phyloP scores from a whole-genome alignment of 2,888 invertebrate genomes.

The Aspidiotus rigidus region DNA sequence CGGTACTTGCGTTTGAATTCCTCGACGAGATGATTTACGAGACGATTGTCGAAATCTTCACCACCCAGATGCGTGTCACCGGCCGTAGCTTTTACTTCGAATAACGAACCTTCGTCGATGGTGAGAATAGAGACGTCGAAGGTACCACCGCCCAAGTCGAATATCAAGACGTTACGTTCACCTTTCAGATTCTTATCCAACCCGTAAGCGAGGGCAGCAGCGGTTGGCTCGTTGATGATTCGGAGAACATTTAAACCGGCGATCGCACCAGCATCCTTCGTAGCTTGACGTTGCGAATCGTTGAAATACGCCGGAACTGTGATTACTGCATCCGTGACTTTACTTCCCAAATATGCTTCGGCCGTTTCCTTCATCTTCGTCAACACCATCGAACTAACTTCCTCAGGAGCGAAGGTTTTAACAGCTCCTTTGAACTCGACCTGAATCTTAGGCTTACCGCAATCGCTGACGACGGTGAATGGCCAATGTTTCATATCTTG shows the following conservation, averaged over 20 bases:
- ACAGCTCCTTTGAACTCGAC: constrained; percentile 56
- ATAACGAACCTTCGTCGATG: constrained; percentile 75
- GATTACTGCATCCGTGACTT: constrained; percentile 61
- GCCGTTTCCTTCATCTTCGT: constrained; percentile 57
- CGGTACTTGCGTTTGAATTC: constrained; percentile 69
- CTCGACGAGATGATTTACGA: constrained; percentile 67
- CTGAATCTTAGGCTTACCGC: constrained; percentile 57
- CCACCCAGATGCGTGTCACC: constrained; percentile 74
- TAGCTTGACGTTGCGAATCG: constrained; percentile 56
- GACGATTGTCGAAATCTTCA: constrained; percentile 68
- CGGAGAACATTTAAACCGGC: constrained; percentile 35
- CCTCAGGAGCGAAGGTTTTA: constrained; percentile 59
- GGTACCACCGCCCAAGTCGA: constrained; percentile 78
- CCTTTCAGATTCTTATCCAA: constrained; percentile 34
- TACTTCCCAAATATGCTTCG: constrained; percentile 54
- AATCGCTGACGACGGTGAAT: constrained; percentile 59
- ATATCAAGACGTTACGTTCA: constrained; percentile 70
- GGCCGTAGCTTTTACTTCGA: constrained; percentile 70
- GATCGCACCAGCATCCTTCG: constrained; percentile 48
- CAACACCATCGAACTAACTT: constrained; percentile 59
- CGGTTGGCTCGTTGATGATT: constrained; percentile 36
- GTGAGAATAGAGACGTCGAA: constrained; percentile 86
- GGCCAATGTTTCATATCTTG: constrained; percentile 77
- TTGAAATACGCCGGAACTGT: constrained; percentile 74
- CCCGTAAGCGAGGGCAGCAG: constrained; percentile 36